Percentiles rank a stretch among this genome's conserved stretches.
Evolutionary conservation across 2,888 invertebrate genomes (phyloP).

Genomic region (Agonopterix alstromeriana): DNA sequence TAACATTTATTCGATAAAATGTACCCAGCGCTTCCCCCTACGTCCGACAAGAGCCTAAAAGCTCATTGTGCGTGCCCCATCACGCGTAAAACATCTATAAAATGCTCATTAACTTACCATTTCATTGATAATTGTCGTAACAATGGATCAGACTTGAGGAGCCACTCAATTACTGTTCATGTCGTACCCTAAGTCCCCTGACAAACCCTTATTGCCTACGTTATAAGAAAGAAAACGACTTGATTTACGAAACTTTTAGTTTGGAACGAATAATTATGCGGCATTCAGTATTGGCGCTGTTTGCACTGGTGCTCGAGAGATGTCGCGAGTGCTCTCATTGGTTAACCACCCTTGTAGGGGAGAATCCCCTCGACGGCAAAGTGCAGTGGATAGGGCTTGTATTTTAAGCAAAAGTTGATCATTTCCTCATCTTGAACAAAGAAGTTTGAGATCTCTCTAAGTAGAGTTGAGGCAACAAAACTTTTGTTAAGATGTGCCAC

Average conservation of each 20-base stretch:
- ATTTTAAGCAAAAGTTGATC: not conserved
- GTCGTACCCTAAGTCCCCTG: not conserved
- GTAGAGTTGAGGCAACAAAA: no score
- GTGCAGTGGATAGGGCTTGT: conserved; percentile 16
- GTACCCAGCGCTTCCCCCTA: no score
- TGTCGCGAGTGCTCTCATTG: conserved; percentile 54
- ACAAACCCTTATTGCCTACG: not conserved
- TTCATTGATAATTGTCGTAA: conserved; percentile 60
- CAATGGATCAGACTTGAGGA: conserved; percentile 45
- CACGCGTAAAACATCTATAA: conserved; percentile 56
- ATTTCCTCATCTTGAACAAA: not conserved
- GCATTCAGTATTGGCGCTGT: conserved; percentile 58
- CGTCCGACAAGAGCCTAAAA: no score
- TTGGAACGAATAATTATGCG: conserved; percentile 61
- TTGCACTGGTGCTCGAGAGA: conserved; percentile 46
- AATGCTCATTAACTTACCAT: conserved; percentile 59
- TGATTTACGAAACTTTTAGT: conserved; percentile 1
- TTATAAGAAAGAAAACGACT: not conserved
- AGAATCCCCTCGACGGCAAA: conserved; percentile 28
- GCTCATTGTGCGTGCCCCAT: conserved; percentile 21
- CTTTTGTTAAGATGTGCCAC: no score
- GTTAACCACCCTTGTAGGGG: conserved; percentile 33
- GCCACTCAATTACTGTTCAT: conserved; percentile 22
- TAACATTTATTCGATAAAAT: no score
- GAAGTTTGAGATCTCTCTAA: no score